phyloP scores from a whole-genome alignment of 2,888 invertebrate species.

The Trilocha varians region DNA sequence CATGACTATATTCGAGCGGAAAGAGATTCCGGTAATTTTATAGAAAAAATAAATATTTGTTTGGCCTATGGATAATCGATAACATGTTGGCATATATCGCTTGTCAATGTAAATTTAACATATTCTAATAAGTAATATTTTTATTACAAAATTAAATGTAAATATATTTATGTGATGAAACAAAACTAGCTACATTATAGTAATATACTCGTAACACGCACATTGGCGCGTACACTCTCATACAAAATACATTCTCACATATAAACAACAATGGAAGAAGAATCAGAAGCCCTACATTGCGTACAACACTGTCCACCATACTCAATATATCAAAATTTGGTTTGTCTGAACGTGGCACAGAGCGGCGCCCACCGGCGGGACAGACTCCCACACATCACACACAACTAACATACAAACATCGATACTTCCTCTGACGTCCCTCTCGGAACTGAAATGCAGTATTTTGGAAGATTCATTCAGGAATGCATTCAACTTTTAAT shows the following conservation, averaged over 20 bases:
- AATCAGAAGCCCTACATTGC: conserved; percentile 50
- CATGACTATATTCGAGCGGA: background rate
- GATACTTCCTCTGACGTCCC: conserved; percentile 17
- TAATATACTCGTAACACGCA: conserved; percentile 28
- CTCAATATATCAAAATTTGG: background rate
- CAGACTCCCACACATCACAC: too few species aligned
- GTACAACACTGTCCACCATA: background rate
- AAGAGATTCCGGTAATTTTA: conserved; percentile 32
- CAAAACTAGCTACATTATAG: conserved; percentile 19
- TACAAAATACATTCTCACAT: conserved; percentile 30
- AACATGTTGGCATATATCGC: background rate
- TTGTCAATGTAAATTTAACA: conserved; percentile 6
- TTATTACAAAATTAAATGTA: conserved; percentile 31
- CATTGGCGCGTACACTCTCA: conserved; percentile 32
- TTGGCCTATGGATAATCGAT: conserved; percentile 1
- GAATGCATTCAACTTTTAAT: conserved; percentile 54
- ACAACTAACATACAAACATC: too few species aligned
- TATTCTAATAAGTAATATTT: conserved; percentile 9
- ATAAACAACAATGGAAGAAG: conserved; percentile 63
- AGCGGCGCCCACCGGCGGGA: background rate
- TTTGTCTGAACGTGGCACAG: background rate
- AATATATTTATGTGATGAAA: conserved; percentile 31
- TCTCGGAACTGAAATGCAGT: conserved; percentile 32
- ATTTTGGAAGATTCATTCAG: conserved; percentile 50
- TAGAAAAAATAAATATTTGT: conserved; percentile 53